Conservation (phyloP, 2,888 invertebrate genomes). For the Drosophila merina region DNA sequence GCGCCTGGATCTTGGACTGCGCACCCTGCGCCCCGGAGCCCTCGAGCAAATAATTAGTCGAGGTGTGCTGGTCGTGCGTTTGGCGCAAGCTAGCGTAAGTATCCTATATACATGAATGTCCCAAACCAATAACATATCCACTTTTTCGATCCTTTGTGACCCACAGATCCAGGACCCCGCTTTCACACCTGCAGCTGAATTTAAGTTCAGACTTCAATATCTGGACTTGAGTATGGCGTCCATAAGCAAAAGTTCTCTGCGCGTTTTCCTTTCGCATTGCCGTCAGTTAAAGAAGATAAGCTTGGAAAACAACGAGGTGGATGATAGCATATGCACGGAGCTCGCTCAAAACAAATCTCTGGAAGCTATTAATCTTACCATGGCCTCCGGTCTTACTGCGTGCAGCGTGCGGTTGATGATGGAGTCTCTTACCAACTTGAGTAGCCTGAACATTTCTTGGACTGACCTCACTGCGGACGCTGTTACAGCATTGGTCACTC, state of each 20-base stretch:
- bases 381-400: conserved; percentile 89
- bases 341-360: conserved; percentile 88
- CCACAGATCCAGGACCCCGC: conserved; percentile 65
- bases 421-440: conserved; percentile 83
- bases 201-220: conserved; percentile 88
- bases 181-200: conserved; percentile 70
- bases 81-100: conserved; percentile 91
- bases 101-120: not conserved
- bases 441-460: conserved; percentile 93
- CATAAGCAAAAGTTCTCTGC: conserved; percentile 86
- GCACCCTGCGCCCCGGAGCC: conserved; percentile 88
- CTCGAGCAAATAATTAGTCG: conserved; percentile 90
- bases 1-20: conserved; percentile 91
- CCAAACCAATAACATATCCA: not conserved
- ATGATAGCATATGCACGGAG: conserved; percentile 87
- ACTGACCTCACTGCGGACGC: conserved; percentile 87
- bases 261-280: conserved; percentile 87
- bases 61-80: conserved; percentile 90
- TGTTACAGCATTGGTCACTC: conserved; percentile 86
- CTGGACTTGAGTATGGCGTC: conserved; percentile 93
- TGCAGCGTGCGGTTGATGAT: conserved; percentile 87
- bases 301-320: conserved; percentile 90
- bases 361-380: conserved; percentile 92
- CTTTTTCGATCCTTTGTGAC: not conserved
- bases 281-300: conserved; percentile 91